Evolutionary conservation across 1,140 invertebrate species (phyloP).

Genomic region (Drosophila ogumai): DNA sequence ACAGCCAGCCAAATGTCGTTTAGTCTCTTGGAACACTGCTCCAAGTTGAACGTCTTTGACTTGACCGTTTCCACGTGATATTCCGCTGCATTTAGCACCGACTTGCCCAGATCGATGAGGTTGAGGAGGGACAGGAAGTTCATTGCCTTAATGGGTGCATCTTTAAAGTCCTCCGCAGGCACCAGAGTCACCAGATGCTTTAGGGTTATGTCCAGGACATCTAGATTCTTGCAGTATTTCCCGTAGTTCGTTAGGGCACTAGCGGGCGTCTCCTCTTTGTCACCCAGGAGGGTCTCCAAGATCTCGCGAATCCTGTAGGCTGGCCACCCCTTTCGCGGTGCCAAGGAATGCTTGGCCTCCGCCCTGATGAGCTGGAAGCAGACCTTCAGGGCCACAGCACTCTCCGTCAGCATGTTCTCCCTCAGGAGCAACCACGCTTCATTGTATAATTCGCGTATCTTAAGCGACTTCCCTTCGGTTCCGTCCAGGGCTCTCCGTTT

Average conservation of each 20-base stretch:
- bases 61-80: constrained; percentile 32
- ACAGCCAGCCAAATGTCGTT: constrained; percentile 90
- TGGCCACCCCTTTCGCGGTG: constrained; percentile 84
- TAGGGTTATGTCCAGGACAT: constrained; percentile 88
- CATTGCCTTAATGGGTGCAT: constrained; percentile 80
- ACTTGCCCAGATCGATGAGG: constrained; percentile 73
- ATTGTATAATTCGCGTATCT: constrained; percentile 35
- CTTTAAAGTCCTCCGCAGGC: constrained; percentile 38
- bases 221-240: constrained; percentile 88
- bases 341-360: constrained; percentile 88
- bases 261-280: constrained; percentile 57
- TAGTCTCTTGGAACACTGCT: constrained; percentile 85
- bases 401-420: constrained; percentile 18
- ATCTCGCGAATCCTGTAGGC: constrained; percentile 85
- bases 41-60: constrained; percentile 75
- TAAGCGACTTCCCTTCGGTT: background rate
- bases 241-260: constrained; percentile 87
- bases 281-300: constrained; percentile 86
- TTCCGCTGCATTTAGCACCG: constrained; percentile 39
- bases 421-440: constrained; percentile 44
- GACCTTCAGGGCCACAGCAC: constrained; percentile 85
- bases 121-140: constrained; percentile 90
- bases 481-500: constrained; percentile 86
- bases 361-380: constrained; percentile 88
- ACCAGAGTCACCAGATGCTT: constrained; percentile 86